These are phyloP conservation scores for Cinclus mexicanus DNA, from an alignment of 2,113 vertebrate genomes.

Conservation along the genomic window DNA sequence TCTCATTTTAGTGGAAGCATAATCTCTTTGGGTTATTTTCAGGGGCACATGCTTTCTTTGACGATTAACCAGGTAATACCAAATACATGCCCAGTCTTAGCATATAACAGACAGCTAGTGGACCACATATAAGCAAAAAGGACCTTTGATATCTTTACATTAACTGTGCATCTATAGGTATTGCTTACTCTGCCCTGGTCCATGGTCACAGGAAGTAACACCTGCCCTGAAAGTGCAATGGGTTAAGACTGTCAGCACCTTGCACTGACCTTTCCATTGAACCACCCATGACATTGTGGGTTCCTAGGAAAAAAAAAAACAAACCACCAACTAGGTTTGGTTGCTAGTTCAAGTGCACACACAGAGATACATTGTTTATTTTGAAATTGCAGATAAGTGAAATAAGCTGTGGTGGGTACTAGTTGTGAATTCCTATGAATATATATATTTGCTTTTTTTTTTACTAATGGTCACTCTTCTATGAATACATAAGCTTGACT, in stretches of 20 bases:
- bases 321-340: background rate
- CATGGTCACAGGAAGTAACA: background rate
- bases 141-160: background rate
- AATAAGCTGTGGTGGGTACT: background rate
- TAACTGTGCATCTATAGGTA: background rate
- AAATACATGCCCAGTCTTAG: background rate
- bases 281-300: background rate
- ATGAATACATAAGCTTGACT: background rate
- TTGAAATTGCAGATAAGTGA: background rate
- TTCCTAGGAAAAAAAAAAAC: background rate
- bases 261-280: background rate
- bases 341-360: background rate
- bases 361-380: background rate
- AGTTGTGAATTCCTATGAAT: background rate
- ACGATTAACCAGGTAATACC: background rate
- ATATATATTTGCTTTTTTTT: background rate
- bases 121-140: background rate
- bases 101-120: background rate
- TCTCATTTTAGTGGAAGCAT: background rate
- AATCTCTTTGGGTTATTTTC: background rate
- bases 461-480: background rate
- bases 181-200: background rate
- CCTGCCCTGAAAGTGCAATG: background rate
- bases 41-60: background rate
- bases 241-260: background rate